A percentile compares a stretch with the other conserved stretches of the same genome.
Evolutionary conservation across 2,797 vertebrate species (phyloP).

Genomic region (Glossophaga mutica): DNA sequence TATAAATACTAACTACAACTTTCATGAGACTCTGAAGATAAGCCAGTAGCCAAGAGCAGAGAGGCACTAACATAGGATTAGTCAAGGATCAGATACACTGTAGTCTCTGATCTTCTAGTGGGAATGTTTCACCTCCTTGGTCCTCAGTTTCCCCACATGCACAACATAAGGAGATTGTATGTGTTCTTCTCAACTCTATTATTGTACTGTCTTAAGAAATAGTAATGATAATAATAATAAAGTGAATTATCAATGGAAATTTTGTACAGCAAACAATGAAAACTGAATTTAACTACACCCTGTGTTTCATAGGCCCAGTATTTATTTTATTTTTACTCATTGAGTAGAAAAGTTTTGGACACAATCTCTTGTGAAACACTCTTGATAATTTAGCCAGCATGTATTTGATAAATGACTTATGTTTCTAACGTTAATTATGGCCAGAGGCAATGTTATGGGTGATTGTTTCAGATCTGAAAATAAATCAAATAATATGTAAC

Average conservation of each 20-base stretch:
- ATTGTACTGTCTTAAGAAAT: neutral
- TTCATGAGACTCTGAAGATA: neutral
- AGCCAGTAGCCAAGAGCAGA: neutral
- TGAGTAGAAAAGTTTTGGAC: slow-evolving; percentile 27
- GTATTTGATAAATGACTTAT: slow-evolving; percentile 67
- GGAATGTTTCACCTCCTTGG: neutral
- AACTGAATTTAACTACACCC: neutral
- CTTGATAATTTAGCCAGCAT: slow-evolving; percentile 48
- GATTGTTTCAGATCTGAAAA: slow-evolving; percentile 69
- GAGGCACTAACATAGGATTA: neutral
- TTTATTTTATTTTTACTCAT: slow-evolving; percentile 36
- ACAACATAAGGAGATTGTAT: neutral
- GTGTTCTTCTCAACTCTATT: neutral
- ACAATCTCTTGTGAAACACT: slow-evolving; percentile 32
- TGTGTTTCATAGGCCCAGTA: neutral
- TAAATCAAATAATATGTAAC: slow-evolving; percentile 56
- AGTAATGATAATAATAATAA: neutral
- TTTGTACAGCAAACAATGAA: neutral
- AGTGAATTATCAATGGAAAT: neutral
- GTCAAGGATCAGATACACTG: neutral
- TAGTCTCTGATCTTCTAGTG: neutral
- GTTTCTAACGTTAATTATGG: slow-evolving; percentile 68
- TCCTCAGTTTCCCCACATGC: neutral
- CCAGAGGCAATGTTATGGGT: slow-evolving; percentile 60
- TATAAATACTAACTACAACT: neutral